phyloP scores from a whole-genome alignment of 2,888 invertebrate genomes.

The Lycia hirtaria region DNA sequence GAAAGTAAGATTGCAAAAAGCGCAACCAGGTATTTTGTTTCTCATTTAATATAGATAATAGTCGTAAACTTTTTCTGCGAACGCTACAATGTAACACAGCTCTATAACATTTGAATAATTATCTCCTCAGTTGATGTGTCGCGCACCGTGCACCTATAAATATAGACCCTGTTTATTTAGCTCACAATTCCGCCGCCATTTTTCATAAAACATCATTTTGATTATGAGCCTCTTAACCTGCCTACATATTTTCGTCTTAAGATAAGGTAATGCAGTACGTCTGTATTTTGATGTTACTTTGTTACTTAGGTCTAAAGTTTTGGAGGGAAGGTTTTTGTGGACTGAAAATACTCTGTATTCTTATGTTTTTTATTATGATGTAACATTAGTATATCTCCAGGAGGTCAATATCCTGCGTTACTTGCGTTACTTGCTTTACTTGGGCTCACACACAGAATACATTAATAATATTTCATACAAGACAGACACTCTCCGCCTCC shows the following conservation, averaged over 20 bases:
- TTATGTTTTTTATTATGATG: conserved; percentile 3
- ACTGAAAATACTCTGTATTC: neutral
- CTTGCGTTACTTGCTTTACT: too few species aligned
- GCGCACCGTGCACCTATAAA: conserved; percentile 54
- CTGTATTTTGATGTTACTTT: conserved; percentile 26
- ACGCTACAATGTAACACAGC: conserved; percentile 56
- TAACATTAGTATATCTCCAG: too few species aligned
- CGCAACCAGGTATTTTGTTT: too few species aligned
- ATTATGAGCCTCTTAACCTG: conserved; percentile 41
- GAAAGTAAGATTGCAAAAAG: too few species aligned
- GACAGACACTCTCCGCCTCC: too few species aligned
- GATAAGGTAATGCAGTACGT: conserved; percentile 30
- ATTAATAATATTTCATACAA: too few species aligned
- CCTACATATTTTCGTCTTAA: conserved; percentile 30
- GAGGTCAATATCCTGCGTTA: too few species aligned
- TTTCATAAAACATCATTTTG: conserved; percentile 41
- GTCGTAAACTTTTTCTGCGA: conserved; percentile 46
- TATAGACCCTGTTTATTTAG: conserved; percentile 40
- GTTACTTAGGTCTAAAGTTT: conserved; percentile 2
- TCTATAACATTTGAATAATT: conserved; percentile 80
- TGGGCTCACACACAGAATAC: too few species aligned
- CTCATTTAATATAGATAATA: too few species aligned
- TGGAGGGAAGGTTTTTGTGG: conserved; percentile 7
- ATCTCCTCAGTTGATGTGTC: conserved; percentile 73
- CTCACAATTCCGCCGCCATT: conserved; percentile 40